Base-by-base conservation (phyloP, 23 tunicate species). In the Styela plicata region DNA sequence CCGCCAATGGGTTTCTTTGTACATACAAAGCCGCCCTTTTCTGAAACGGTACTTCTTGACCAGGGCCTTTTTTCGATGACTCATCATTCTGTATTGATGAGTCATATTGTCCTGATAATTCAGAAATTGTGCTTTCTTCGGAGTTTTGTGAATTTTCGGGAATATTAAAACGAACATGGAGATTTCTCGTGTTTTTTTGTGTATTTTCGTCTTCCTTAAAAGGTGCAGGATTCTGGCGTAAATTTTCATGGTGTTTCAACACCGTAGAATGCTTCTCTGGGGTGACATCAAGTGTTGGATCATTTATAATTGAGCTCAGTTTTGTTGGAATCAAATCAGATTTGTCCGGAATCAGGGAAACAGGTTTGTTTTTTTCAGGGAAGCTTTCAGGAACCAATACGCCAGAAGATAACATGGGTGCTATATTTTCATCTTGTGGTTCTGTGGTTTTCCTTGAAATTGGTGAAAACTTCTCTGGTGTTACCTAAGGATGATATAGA, bases 1-100 rank as follows among this genome's bases (percentile, higher is more conserved):
- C 97, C 7, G 90, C 97, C 31, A 91, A 83, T 32, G 97, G 97
- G 57, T 91, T 91, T 30, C 90, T 80, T 69, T 86, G 87, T 1
- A 87, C 78, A 63, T 82, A 86, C 71, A 91, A 52, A 26, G 90
- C 90, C 23, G 97, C 90, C 36, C 73, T 86, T 28, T 63, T 78
- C 1, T 70, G n/a, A 78, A 91, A 91, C 18, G 80, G 74, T 18
- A 61, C 66, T 30, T 63, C 62, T 44, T 82, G 20, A 2, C 3
- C 20, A 63, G 83, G 31, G 17, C 52, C 32, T 33, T 74, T 66
- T 31, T 82, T 83, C 24, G 79, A 68, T 2, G 57, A 65, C 18
- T 86, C 89, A 36, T 83, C 80, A 62, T 31, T 22, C 20, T 13
- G n/a, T 21, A 27, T 32, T 1, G 85, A 80, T 7, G 27, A n/a